Evolutionary conservation across 2,797 vertebrate species (phyloP).

Genomic region (Momotus momota): DNA sequence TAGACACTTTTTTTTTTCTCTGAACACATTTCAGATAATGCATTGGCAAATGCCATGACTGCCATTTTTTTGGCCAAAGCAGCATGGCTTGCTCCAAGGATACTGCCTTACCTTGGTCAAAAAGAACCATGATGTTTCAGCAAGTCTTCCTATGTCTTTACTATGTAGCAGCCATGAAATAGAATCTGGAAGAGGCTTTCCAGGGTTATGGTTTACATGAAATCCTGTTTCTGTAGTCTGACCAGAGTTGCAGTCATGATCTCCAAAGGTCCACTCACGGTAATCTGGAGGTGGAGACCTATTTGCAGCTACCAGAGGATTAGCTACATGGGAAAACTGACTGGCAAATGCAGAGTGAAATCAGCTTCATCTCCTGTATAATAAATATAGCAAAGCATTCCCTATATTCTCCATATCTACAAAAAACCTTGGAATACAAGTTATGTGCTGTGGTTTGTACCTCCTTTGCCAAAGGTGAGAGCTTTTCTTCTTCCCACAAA

Average conservation of each 20-base stretch:
- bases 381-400: background rate
- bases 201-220: background rate
- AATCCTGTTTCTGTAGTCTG: background rate
- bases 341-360: background rate
- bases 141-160: background rate
- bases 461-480: background rate
- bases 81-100: background rate
- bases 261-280: background rate
- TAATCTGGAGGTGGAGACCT: background rate
- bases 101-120: background rate
- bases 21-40: background rate
- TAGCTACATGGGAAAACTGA: background rate
- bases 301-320: background rate
- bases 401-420: background rate
- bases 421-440: background rate
- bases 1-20: background rate
- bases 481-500: background rate
- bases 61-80: background rate
- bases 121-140: accelerated
- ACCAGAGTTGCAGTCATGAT: background rate
- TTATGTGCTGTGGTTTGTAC: background rate
- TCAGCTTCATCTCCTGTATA: background rate
- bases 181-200: background rate
- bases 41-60: background rate
- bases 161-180: background rate